Base-by-base conservation (phyloP, 2,888 invertebrate genomes). In the Agrotis segetum region DNA sequence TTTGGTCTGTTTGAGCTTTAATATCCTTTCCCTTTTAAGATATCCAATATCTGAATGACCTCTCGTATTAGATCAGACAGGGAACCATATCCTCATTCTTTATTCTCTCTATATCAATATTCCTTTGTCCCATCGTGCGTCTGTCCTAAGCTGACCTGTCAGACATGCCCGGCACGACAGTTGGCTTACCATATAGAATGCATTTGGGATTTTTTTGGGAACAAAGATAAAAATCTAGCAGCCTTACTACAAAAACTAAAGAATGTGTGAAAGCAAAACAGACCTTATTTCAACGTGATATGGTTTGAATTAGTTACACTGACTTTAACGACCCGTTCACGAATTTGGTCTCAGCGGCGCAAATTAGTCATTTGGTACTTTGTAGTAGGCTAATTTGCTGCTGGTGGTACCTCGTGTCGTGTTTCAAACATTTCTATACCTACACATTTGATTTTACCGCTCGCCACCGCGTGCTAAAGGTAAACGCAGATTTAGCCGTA, bases 81-180 rank as follows among this genome's bases (percentile, higher is more conserved):
- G 29, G 58, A 67, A 63, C 29, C 71, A 63, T 53, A 65, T 63
- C 62, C 83, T 83, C 77, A 83, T 81, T 81, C 59, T 84, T 80
- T 81, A 84, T 84, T 80, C 84, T 71, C 81, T 80, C 70, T 83
- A 68, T 76, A 83, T 75, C 84, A 80, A 80, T 70, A 70, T 81
- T 81, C 80, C 77, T 81, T 79, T 83, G 79, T 79, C 62, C 81
- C 46, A 44, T 65, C 79, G 79, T 61, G 56, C 19, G 79, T 71
- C 79, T 55, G 24, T 56, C 80, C 81, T 81, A 83, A 76, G 80
- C 77, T 55, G 71, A 65, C 84, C 84, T 71, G 80, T 80, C 80
- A 84, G 83, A 79, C 66, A 83, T 76, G 70, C 62, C 62, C 65
- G 29, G 49, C 24, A 68, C 46, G 84, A 83, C 76, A 80, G 77